These are phyloP conservation scores for Botia almorhae DNA, from an alignment of 2,797 vertebrate genomes.

Conservation along the genomic window DNA sequence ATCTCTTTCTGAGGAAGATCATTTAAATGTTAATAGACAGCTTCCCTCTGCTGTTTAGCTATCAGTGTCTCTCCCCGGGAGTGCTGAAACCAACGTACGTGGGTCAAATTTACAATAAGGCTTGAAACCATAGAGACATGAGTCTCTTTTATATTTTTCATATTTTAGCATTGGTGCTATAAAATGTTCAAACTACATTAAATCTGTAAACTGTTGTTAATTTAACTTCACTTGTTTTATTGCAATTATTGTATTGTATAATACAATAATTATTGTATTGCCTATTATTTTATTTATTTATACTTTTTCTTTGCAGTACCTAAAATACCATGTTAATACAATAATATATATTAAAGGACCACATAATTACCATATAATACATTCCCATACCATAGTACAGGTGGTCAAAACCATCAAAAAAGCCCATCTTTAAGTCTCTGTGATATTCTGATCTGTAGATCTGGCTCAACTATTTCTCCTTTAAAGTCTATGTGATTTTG, in stretches of 20 bases:
- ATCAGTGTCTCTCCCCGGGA: conserved; percentile 36
- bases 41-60: conserved; percentile 55
- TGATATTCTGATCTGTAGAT: neutral
- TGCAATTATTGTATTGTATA: neutral
- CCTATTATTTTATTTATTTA: too few relatives aligned
- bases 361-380: too few relatives aligned
- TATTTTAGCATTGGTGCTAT: neutral
- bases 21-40: conserved; percentile 75
- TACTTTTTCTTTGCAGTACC: too few relatives aligned
- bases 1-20: conserved; percentile 63
- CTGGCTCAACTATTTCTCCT: neutral
- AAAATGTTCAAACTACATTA: neutral
- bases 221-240: neutral
- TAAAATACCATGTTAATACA: too few relatives aligned
- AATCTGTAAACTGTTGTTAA: neutral
- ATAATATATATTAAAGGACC: too few relatives aligned
- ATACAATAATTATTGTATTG: too few relatives aligned
- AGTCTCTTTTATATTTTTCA: neutral
- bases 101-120: conserved; percentile 54
- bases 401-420: neutral
- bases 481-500: neutral
- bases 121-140: conserved; percentile 2
- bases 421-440: neutral
- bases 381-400: too few relatives aligned
- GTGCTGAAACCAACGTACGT: conserved; percentile 33